Base-by-base conservation (phyloP, 2,888 invertebrate genomes). In the Noctuana brunneofusca region DNA sequence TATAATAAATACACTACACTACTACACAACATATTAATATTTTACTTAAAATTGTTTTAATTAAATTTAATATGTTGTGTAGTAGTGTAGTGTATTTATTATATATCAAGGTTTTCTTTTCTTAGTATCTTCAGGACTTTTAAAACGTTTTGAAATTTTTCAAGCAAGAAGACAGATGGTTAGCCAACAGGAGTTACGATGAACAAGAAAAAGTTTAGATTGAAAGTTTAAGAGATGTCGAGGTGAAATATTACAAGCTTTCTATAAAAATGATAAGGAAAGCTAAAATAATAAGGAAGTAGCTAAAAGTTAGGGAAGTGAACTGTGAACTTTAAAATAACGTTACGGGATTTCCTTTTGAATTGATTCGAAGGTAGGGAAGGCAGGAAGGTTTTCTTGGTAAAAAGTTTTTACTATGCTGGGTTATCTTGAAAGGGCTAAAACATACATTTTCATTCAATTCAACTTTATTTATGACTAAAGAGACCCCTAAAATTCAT, bases 171-270 rank as follows among this genome's bases (percentile, higher is more conserved):
- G 43, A 43, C 18, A 18, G 43, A 43, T 43, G 18, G 43, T 18
- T 1, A 43, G 43, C 43, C 43, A 43, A 18, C 18, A 43, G 41
- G 38, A 35, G 11, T 22, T 38, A 43, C 9, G 18, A 43, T 18
- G 18, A 43, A 43, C 43, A 43, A 43, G 43, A 43, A 43, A 43
- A 43, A 43, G 43, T 43, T 43, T 43, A 43, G 43, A 43, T 43
- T 43, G 43, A 43, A 43, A 43, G 43, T 43, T 43, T 43, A 18
- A 43, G 43, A 43, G 43, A 43, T 43, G 43, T 18, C 43, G 43
- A 43, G 43, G 43, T 43, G 43, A 43, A 43, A 43, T 43, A 18
- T 43, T 43, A 43, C 43, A 43, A 43, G 43, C 43, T 18, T 43
- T 43, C 43, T 18, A 43, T 43, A 43, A 43, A 43, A 43, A 43